A percentile compares a stretch with the other conserved stretches of the same genome.
phyloP scores from a whole-genome alignment of 2,113 vertebrate species.

The Macquaria ambigua region DNA sequence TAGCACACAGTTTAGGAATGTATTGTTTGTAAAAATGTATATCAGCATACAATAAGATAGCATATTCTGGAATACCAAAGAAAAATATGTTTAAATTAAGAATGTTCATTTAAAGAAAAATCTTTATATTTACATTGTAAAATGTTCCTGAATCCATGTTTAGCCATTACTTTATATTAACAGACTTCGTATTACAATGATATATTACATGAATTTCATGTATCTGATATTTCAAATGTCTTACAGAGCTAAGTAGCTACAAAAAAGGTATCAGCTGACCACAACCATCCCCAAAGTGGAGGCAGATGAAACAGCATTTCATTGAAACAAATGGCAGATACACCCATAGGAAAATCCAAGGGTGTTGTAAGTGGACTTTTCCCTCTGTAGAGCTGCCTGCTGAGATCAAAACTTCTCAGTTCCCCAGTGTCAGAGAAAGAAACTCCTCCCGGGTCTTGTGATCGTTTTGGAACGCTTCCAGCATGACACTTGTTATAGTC shows the following conservation, averaged over 20 bases:
- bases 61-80: no score
- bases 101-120: background rate
- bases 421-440: constrained; percentile 62
- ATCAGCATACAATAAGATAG: no score
- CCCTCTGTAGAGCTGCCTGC: background rate
- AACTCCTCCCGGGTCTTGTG: constrained; percentile 78
- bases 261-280: no score
- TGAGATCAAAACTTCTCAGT: background rate
- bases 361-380: background rate
- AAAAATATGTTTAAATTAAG: no score
- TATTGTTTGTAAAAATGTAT: no score
- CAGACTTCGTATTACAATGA: background rate
- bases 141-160: background rate
- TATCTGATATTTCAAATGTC: background rate
- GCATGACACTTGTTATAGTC: constrained; percentile 75
- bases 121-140: background rate
- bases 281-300: background rate
- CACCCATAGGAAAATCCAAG: background rate
- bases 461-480: constrained; percentile 78
- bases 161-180: no score
- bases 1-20: background rate
- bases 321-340: background rate
- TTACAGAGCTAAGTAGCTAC: background rate
- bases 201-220: background rate
- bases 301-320: background rate